These are phyloP conservation scores for Phaethornis superciliosus DNA, from an alignment of 2,113 vertebrate genomes.

Conservation along the genomic window DNA sequence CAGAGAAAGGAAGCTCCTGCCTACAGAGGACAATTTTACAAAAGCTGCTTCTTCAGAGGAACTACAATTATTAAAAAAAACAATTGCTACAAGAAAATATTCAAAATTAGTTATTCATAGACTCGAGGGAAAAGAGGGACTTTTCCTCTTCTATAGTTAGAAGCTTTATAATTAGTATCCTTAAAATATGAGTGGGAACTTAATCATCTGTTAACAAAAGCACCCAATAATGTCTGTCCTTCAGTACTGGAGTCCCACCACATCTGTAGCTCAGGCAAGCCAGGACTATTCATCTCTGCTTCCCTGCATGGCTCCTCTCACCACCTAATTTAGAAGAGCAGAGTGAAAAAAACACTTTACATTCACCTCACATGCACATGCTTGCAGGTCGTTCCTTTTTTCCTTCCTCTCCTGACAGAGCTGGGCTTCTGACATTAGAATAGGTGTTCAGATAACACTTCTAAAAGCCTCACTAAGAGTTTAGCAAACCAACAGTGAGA, in stretches of 20 bases:
- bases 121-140: neutral
- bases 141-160: slow-evolving; percentile 16
- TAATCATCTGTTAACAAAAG: neutral
- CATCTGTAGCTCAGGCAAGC: neutral
- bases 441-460: neutral
- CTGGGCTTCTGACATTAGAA: neutral
- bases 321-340: neutral
- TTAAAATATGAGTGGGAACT: neutral
- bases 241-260: neutral
- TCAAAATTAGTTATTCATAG: neutral
- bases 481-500: neutral
- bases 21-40: neutral
- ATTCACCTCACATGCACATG: neutral
- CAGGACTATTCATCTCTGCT: neutral
- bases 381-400: neutral
- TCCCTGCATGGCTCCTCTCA: neutral
- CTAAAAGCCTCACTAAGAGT: neutral
- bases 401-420: neutral
- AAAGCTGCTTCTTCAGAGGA: neutral
- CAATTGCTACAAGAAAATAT: neutral
- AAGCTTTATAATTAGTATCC: neutral
- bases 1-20: neutral
- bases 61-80: neutral
- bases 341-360: neutral
- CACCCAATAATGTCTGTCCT: neutral